Conservation (phyloP, 2,797 vertebrate species). For the Ctenopoma multispine region DNA sequence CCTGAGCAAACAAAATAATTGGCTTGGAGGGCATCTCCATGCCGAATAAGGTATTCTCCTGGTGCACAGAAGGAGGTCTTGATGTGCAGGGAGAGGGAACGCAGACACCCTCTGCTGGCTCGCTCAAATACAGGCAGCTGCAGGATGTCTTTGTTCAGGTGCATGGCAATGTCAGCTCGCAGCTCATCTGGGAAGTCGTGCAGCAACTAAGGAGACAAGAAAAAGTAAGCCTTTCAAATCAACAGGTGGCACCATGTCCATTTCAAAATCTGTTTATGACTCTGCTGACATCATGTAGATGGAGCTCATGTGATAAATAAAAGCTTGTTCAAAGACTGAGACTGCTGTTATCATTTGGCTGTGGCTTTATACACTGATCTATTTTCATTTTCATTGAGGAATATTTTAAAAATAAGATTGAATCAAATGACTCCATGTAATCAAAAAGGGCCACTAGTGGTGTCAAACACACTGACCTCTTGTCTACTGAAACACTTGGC, state of each 20-base stretch:
- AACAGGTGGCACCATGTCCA: neutral
- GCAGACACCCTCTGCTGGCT: constrained; percentile 93
- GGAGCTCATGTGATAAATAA: neutral
- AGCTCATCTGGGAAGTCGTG: constrained; percentile 96
- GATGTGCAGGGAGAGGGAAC: constrained; percentile 95
- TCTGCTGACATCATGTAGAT: neutral
- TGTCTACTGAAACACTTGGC: neutral
- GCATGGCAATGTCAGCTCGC: constrained; percentile 94
- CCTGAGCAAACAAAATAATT: constrained; percentile 96
- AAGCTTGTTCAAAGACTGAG: no score
- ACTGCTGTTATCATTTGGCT: neutral
- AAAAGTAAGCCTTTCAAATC: neutral
- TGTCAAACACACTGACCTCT: no score
- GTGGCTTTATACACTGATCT: neutral
- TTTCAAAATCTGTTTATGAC: neutral
- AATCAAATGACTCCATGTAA: neutral
- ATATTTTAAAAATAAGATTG: no score
- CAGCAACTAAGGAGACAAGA: constrained; percentile 84
- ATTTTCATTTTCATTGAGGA: neutral
- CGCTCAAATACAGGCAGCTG: constrained; percentile 93
- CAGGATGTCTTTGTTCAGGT: constrained; percentile 97
- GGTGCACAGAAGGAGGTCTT: constrained; percentile 97
- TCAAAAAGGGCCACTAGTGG: neutral
- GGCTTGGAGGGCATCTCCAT: constrained; percentile 94
- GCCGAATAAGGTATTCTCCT: constrained; percentile 93